Evolutionary conservation across 1,140 invertebrate species (phyloP).

Genomic region (Drosophila sp.): DNA sequence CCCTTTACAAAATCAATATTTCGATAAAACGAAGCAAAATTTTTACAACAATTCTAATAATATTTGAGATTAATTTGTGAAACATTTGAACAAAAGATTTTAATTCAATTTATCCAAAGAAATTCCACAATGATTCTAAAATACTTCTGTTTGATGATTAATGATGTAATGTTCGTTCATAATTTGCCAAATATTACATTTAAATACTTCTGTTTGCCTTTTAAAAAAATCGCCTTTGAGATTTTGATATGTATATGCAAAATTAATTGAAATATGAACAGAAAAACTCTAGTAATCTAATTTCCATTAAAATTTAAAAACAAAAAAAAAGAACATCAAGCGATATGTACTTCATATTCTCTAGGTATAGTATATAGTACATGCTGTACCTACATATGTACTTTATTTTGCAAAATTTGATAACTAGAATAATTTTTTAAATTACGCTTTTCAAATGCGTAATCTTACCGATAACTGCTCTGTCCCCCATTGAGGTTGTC

Average conservation of each 20-base stretch:
- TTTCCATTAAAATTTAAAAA: background rate
- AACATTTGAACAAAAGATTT: background rate
- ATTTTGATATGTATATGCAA: background rate
- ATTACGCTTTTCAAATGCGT: conserved; percentile 43
- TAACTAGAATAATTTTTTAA: conserved; percentile 6
- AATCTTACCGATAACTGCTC: conserved; percentile 74
- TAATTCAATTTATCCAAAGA: too few species aligned
- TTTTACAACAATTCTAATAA: background rate
- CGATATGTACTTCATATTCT: background rate
- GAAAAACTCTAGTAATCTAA: background rate
- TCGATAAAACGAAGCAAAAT: background rate
- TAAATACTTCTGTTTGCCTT: background rate
- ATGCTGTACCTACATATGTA: background rate
- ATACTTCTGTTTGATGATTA: too few species aligned
- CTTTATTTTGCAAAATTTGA: conserved; percentile 10
- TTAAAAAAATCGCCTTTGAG: background rate
- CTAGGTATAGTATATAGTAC: too few species aligned
- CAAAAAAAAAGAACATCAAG: background rate
- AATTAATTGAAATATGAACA: background rate
- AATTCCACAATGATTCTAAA: too few species aligned
- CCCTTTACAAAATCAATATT: conserved; percentile 54
- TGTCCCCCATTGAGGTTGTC: conserved; percentile 75
- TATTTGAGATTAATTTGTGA: background rate
- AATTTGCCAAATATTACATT: too few species aligned
- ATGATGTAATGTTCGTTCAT: too few species aligned